Conservation (phyloP, 2,113 vertebrate species). For the Galeopterus variegatus region DNA sequence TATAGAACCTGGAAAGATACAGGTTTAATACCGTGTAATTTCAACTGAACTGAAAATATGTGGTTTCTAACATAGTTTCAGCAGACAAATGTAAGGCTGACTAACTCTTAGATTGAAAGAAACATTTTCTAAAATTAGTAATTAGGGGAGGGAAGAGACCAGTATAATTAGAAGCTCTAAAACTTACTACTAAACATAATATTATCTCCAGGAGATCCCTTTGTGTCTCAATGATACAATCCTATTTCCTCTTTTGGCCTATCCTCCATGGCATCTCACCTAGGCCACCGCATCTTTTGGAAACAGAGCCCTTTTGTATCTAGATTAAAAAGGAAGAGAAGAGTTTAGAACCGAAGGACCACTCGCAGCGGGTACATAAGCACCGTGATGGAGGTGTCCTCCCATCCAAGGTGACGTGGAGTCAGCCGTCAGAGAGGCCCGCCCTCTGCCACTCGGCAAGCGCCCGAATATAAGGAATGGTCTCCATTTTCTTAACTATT, state of each 20-base stretch:
- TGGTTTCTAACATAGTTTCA: conserved; percentile 51
- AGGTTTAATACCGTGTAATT: conserved; percentile 61
- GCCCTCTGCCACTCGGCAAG: background rate
- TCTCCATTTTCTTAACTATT: background rate
- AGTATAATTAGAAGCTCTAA: conserved; percentile 82
- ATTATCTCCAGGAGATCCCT: conserved; percentile 75
- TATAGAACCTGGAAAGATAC: conserved; percentile 48
- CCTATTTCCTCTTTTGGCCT: conserved; percentile 77
- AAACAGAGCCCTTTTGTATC: conserved; percentile 60
- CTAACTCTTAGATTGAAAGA: conserved; percentile 79
- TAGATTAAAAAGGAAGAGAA: background rate
- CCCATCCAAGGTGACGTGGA: background rate
- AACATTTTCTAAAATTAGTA: conserved; percentile 79
- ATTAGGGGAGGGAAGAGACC: conserved; percentile 69
- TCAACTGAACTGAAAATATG: conserved; percentile 66
- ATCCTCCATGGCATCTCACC: conserved; percentile 14
- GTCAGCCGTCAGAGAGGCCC: background rate
- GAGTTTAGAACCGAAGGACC: background rate
- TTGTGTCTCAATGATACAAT: conserved; percentile 74
- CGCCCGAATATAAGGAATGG: no score
- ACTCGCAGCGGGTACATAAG: background rate
- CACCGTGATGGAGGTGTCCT: background rate
- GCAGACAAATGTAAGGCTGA: conserved; percentile 65
- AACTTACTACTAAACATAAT: conserved; percentile 67
- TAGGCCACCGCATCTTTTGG: conserved; percentile 39